Percentiles rank a stretch among this genome's conserved stretches.
Evolutionary conservation across 2,113 vertebrate genomes (phyloP).

Genomic region (Melanostigma gelatinosum): DNA sequence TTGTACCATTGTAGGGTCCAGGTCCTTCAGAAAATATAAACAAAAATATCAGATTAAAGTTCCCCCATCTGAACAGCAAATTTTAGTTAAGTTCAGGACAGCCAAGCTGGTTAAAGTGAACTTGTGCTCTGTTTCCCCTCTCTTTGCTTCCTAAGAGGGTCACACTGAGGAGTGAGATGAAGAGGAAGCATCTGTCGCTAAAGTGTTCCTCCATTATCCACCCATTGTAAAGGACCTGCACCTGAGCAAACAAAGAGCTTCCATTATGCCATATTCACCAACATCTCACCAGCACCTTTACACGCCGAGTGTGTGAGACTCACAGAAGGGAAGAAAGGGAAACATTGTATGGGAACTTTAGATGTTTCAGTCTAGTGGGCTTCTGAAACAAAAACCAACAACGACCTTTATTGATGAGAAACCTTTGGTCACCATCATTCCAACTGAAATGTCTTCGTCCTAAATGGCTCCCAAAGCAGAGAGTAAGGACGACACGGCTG

Average conservation of each 20-base stretch:
- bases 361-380: slow-evolving; percentile 56
- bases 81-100: slow-evolving; percentile 27
- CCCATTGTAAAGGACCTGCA: slow-evolving; percentile 71
- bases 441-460: slow-evolving; percentile 42
- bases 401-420: slow-evolving; percentile 63
- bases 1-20: not conserved
- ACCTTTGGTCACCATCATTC: slow-evolving; percentile 57
- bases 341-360: slow-evolving; percentile 59
- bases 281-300: slow-evolving; percentile 64
- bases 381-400: slow-evolving; percentile 65
- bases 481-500: slow-evolving; percentile 41
- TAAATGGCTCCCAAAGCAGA: slow-evolving; percentile 56
- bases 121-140: slow-evolving; percentile 35
- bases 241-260: slow-evolving; percentile 83
- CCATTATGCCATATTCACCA: slow-evolving; percentile 74
- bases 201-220: slow-evolving; percentile 78
- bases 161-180: slow-evolving; percentile 73
- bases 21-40: slow-evolving; percentile 1
- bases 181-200: slow-evolving; percentile 83
- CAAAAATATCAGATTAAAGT: slow-evolving; percentile 31
- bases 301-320: slow-evolving; percentile 34
- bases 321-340: slow-evolving; percentile 49
- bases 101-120: slow-evolving; percentile 27
- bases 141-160: slow-evolving; percentile 69
- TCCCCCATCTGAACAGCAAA: slow-evolving; percentile 40